phyloP scores from a whole-genome alignment of 2,888 invertebrate genomes.

The Athrips mouffetella region DNA sequence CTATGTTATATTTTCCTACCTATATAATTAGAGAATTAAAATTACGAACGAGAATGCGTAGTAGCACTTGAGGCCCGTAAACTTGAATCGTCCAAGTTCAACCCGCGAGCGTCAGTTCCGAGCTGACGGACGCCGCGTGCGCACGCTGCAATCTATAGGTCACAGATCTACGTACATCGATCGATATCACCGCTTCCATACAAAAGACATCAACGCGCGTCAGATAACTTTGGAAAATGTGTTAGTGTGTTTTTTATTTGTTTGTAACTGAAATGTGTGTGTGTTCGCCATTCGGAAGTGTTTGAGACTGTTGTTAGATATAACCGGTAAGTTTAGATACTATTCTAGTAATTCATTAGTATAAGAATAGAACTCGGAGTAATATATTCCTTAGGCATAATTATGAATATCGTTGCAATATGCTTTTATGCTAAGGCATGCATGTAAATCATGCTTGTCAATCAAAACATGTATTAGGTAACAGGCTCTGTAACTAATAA shows the following conservation, averaged over 20 bases:
- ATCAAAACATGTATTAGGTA: too few relatives aligned
- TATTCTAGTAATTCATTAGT: not conserved
- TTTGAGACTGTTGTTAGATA: slow-evolving; percentile 11
- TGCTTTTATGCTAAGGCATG: too few relatives aligned
- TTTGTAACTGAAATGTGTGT: slow-evolving; percentile 16
- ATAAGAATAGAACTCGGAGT: not conserved
- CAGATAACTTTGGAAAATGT: slow-evolving; percentile 13
- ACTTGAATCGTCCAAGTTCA: slow-evolving; percentile 27
- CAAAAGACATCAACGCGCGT: slow-evolving; percentile 30
- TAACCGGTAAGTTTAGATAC: slow-evolving; percentile 4
- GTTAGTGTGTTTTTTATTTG: slow-evolving; percentile 20
- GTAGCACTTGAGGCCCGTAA: slow-evolving; percentile 20
- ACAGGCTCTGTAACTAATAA: too few relatives aligned
- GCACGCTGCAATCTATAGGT: slow-evolving; percentile 19
- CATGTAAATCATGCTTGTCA: too few relatives aligned
- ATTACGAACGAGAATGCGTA: slow-evolving; percentile 11
- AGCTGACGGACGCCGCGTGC: slow-evolving; percentile 17
- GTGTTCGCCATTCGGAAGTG: slow-evolving; percentile 9
- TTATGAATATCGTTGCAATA: too few relatives aligned
- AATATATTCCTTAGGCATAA: too few relatives aligned
- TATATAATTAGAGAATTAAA: too few relatives aligned
- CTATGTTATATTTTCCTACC: too few relatives aligned
- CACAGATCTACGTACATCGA: slow-evolving; percentile 15
- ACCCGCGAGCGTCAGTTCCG: slow-evolving; percentile 20
- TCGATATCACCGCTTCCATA: slow-evolving; percentile 14